These are phyloP conservation scores for Peromyscus attwateri DNA, from an alignment of 2,797 vertebrate genomes.

Conservation along the genomic window DNA sequence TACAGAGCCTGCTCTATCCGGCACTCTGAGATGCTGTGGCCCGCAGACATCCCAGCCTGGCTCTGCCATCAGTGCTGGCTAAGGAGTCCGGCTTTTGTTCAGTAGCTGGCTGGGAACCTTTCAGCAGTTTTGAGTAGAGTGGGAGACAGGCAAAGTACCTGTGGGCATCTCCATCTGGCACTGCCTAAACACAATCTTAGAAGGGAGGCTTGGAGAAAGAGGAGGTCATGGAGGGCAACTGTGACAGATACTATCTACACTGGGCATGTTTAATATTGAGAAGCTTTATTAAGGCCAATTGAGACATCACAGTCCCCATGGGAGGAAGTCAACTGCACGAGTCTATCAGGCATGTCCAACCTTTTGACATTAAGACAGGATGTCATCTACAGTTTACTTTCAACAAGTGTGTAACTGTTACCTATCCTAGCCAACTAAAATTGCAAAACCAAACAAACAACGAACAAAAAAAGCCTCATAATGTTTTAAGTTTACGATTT, in stretches of 20 bases:
- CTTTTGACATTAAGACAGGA: background rate
- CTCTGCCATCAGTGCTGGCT: background rate
- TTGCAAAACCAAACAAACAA: background rate
- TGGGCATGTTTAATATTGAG: background rate
- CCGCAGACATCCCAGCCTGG: fast-evolving
- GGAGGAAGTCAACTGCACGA: background rate
- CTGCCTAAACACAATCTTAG: background rate
- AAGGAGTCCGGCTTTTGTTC: background rate
- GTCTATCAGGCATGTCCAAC: background rate
- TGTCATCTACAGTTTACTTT: background rate
- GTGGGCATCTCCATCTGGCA: background rate
- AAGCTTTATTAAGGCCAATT: background rate
- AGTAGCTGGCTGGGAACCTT: background rate
- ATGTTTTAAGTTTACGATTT: background rate
- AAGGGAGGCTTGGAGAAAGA: background rate
- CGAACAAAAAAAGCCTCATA: background rate
- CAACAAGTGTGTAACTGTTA: background rate
- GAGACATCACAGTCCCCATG: fast-evolving
- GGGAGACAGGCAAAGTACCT: background rate
- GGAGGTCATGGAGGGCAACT: no score
- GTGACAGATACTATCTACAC: background rate
- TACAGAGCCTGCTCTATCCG: background rate
- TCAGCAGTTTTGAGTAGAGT: background rate
- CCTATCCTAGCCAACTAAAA: background rate
- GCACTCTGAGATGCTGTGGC: background rate